Base-by-base conservation (phyloP, 2,888 invertebrate species). In the Rhagonycha fulva region DNA sequence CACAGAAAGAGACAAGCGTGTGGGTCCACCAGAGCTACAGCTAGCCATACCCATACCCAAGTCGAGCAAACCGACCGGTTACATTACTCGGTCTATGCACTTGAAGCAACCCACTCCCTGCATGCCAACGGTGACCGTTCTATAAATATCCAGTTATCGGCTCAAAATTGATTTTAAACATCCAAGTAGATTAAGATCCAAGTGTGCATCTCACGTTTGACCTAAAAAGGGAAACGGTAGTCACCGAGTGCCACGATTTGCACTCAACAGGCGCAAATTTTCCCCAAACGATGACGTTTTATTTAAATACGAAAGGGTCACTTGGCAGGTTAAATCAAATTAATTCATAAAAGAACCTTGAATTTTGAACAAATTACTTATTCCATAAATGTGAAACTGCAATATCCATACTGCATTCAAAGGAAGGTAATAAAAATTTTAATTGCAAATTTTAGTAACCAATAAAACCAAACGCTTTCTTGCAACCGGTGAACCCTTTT, bases 11-110 rank as follows among this genome's bases (percentile, higher is more conserved):
- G 78, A 78, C 80, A 72, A 75, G 77, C 79, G 78, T 78, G 81
- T 81, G 80, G 80, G 78, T 78, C 80, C 76, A 68, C 24, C 71
- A 70, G 32, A 32, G 32, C 19, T 19, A 19, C 2, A 32, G 32
- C 32, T 32, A 32, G 71, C 74, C 68, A 63, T 70, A 62, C 74
- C 74, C 72, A 72, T 23, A 60, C 70, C 61, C 19, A 47, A 47
- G 47, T 47, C 70, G 63, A 74, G 72, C 73, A 61, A 19, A 70
- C 78, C 76, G 80, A 81, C 81, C 81, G 81, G 81, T 81, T 79
- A 80, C 80, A 80, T 81, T 81, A 81, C 78, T 74, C 81, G 81
- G 80, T 81, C 81, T 76, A 72, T 81, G 81, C 80, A 80, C 80
- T 68, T 66, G 74, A 75, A 66, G 30, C 72, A 24, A 60, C 70